Conservation (phyloP, 2,888 invertebrate genomes). For the Noctua comes region DNA sequence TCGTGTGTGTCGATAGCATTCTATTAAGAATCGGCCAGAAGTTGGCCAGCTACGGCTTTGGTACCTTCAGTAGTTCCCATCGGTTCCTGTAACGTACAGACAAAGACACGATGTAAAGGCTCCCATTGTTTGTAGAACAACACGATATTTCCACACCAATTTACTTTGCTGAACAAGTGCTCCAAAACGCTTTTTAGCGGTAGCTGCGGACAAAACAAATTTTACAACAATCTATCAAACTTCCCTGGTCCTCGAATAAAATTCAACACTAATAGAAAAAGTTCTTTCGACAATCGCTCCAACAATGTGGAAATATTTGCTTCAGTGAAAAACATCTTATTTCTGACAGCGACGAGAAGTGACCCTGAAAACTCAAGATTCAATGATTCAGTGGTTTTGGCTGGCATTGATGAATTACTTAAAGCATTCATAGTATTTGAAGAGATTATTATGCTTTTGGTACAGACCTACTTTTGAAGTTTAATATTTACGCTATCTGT, state of each 20-base stretch:
- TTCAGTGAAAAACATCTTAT: slow-evolving; percentile 45
- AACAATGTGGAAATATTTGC: slow-evolving; percentile 17
- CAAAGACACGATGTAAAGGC: neutral
- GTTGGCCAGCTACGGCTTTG: neutral
- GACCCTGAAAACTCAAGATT: slow-evolving; percentile 34
- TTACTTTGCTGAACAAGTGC: neutral
- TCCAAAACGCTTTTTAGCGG: neutral
- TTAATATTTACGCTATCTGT: slow-evolving; percentile 26
- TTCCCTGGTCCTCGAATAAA: neutral
- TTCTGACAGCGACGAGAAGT: slow-evolving; percentile 20
- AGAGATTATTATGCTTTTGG: slow-evolving; percentile 26
- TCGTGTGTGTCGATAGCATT: neutral
- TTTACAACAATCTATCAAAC: neutral
- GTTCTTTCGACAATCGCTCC: neutral
- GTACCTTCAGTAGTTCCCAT: neutral
- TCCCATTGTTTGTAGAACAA: neutral
- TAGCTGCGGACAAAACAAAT: neutral
- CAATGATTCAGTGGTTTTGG: slow-evolving; percentile 39
- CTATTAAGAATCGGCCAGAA: neutral
- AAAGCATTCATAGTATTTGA: slow-evolving; percentile 21
- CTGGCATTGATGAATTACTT: slow-evolving; percentile 52
- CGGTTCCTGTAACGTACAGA: neutral
- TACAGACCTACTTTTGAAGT: neutral
- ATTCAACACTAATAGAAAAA: neutral
- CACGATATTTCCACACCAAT: neutral